Evolutionary conservation across 2,113 vertebrate genomes (phyloP).

Genomic region (Melanotaenia duboulayi): DNA sequence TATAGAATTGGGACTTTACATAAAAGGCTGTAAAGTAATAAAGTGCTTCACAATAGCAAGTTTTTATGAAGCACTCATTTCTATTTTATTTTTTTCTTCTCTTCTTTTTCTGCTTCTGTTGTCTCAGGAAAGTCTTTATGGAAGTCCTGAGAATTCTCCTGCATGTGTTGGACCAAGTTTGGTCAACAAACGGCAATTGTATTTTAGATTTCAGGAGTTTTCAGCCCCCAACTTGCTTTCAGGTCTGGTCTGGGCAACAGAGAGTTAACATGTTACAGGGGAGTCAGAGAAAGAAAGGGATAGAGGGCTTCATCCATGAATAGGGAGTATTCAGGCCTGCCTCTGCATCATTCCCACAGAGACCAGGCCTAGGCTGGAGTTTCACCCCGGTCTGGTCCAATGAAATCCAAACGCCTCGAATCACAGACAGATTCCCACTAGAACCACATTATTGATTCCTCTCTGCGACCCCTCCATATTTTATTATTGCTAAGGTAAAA

Average conservation of each 20-base stretch:
- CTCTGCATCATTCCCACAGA: slow-evolving; percentile 57
- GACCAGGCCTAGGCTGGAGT: slow-evolving; percentile 56
- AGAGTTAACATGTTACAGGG: slow-evolving; percentile 47
- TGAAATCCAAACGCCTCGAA: slow-evolving; percentile 64
- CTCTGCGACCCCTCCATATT: slow-evolving; percentile 47
- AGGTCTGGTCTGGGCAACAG: slow-evolving; percentile 35
- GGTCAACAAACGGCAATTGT: slow-evolving; percentile 1
- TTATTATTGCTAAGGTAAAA: slow-evolving; percentile 59
- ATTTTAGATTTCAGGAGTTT: not conserved
- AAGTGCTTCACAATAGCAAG: no score
- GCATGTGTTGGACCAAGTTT: not conserved
- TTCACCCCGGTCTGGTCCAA: slow-evolving; percentile 57
- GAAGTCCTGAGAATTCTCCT: slow-evolving; percentile 12
- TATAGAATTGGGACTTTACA: no score
- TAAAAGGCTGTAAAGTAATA: not conserved
- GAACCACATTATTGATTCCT: slow-evolving; percentile 66
- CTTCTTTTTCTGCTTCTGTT: not conserved
- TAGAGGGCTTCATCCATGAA: slow-evolving; percentile 47
- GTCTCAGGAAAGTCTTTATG: not conserved
- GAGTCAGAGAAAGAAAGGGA: slow-evolving; percentile 21
- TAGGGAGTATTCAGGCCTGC: slow-evolving; percentile 56
- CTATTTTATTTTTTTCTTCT: not conserved
- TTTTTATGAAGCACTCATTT: slow-evolving; percentile 1
- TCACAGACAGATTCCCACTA: slow-evolving; percentile 52
- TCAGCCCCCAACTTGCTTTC: not conserved